phyloP scores from a whole-genome alignment of 2,113 vertebrate genomes.

The Cyanoramphus novaezelandiae region DNA sequence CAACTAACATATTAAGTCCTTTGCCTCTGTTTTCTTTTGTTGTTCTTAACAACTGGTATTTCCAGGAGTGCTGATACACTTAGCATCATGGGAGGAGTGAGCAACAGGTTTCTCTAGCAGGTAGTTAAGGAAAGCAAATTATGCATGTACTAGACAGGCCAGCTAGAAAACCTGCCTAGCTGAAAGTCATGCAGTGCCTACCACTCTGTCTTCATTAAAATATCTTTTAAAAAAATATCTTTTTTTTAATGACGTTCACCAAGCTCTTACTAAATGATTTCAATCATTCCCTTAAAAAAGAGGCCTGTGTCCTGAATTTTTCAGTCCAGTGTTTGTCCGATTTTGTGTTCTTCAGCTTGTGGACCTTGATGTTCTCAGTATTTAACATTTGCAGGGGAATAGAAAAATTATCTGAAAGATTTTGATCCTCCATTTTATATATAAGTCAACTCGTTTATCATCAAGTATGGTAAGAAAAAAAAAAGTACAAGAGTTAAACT shows the following conservation, averaged over 20 bases:
- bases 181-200: not conserved
- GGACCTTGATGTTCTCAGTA: not conserved
- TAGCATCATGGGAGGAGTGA: not conserved
- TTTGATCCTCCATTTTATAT: not conserved
- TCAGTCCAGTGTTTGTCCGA: not conserved
- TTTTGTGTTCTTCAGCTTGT: not conserved
- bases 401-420: not conserved
- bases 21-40: not conserved
- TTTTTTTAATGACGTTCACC: not conserved
- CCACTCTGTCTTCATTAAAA: not conserved
- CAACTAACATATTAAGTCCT: not conserved
- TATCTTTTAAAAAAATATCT: not conserved
- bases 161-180: not conserved
- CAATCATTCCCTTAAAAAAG: not conserved
- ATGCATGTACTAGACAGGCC: not conserved
- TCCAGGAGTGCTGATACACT: not conserved
- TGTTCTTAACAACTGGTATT: conserved; percentile 12
- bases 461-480: not conserved
- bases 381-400: not conserved
- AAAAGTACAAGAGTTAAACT: not conserved
- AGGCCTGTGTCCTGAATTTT: not conserved
- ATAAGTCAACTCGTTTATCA: not conserved
- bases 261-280: not conserved
- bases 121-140: not conserved
- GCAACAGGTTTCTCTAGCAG: not conserved